Base-by-base conservation (phyloP, 2,888 invertebrate genomes). In the Pteria penguin region DNA sequence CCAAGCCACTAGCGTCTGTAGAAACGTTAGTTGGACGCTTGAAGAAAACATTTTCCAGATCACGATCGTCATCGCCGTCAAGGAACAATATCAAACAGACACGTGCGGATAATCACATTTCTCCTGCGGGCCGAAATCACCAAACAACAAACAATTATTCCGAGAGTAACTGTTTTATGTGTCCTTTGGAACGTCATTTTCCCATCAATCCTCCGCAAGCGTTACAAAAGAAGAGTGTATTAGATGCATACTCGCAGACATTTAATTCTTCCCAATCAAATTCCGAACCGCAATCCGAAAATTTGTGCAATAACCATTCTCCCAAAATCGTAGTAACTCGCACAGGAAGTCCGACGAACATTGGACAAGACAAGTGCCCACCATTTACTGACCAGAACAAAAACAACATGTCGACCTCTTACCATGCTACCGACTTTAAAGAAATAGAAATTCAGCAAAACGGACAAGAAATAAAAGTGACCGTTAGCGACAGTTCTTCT, bases 11-110 rank as follows among this genome's bases (percentile, higher is more conserved):
- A n/a, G 73, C 75, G 8, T 65, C 63, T 27, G 75, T 83, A 32
- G 86, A 87, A n/a, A 83, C 87, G 18, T 68, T 88, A 55, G 85
- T 88, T 22, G 84, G 84, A 2, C 71, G 87, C 14, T 76, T 89
- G 1, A 80, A 82, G 45, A 81, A 84, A 58, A 87, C 87, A 1
- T 84, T 88, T 66, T 75, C 82, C 8, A 61, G 76, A 32, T 72
- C 76, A 32, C 36, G 62, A 24, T 72, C 72, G 3, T 55, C 65
- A 29, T 76, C 76, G 2, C 76, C 76, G 8, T 69, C 75, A 18
- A 29, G 68, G 31, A 68, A 68, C 26, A 57, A 57, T 22, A n/a
- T 32, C 31, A 55, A 57, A 29, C 68, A 45, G 45, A 14, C 45
- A 45, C 45, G 45, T 45, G 45, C 18, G 8, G 45, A 45, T 45